These are phyloP conservation scores for Chaetodon trifascialis DNA, from an alignment of 2,113 vertebrate species.

Conservation along the genomic window DNA sequence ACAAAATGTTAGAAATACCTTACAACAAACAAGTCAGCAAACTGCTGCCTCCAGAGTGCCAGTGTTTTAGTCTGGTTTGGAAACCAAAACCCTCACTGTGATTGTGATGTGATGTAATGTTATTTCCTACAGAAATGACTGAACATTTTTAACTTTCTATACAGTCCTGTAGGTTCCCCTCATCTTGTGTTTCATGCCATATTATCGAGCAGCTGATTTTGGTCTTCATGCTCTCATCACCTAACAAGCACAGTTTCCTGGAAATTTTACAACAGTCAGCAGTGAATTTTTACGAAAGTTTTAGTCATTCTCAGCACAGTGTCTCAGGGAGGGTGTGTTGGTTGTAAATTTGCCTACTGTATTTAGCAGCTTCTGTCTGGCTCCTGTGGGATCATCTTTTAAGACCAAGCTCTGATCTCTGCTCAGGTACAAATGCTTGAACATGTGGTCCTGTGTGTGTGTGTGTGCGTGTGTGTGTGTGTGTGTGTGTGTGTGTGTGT, in stretches of 20 bases:
- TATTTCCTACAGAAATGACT: not conserved
- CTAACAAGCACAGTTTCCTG: not conserved
- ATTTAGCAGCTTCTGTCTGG: constrained; percentile 9
- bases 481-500: constrained; percentile 2
- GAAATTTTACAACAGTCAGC: not conserved
- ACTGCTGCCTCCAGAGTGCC: no score
- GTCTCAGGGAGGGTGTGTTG: not conserved
- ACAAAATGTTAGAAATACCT: no score
- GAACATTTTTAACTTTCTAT: not conserved
- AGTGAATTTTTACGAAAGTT: not conserved
- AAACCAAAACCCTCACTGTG: not conserved
- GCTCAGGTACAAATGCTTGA: not conserved
- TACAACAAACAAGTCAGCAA: no score
- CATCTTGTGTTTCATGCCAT: not conserved
- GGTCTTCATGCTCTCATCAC: not conserved
- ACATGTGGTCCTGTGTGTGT: constrained; percentile 3
- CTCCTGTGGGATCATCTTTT: constrained; percentile 21
- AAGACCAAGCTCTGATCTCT: constrained; percentile 14
- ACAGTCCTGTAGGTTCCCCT: not conserved
- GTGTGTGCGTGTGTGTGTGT: constrained; percentile 1
- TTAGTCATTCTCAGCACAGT: constrained; percentile 1
- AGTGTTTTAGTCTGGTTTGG: not conserved
- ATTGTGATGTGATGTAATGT: not conserved
- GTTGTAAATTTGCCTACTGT: not conserved
- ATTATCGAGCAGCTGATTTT: not conserved